These are phyloP conservation scores for Philhelius pedissequus DNA, from an alignment of 2,888 invertebrate species.

Conservation along the genomic window DNA sequence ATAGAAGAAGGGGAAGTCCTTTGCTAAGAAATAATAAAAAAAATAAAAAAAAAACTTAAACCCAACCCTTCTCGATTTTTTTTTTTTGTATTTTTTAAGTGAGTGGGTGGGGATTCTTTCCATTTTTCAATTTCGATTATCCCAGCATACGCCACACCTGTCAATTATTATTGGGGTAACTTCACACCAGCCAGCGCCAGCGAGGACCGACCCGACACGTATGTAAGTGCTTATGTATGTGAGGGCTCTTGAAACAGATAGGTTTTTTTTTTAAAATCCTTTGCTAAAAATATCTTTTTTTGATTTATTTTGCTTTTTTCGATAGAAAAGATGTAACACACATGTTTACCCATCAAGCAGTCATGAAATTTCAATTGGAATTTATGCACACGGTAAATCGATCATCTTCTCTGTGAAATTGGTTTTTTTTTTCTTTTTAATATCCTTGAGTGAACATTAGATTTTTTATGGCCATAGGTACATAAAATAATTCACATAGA, in stretches of 20 bases:
- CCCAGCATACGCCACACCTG: constrained; percentile 66
- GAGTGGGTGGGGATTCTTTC: constrained; percentile 19
- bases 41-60: not conserved
- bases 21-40: no score
- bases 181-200: constrained; percentile 23
- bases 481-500: not conserved
- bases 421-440: constrained; percentile 39
- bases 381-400: constrained; percentile 51
- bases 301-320: constrained; percentile 1
- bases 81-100: not conserved
- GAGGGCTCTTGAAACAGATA: constrained; percentile 1
- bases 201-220: not conserved
- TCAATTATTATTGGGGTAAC: constrained; percentile 63
- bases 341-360: constrained; percentile 53
- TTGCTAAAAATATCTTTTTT: not conserved
- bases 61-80: not conserved
- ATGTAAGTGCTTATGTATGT: constrained; percentile 17
- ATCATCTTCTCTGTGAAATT: constrained; percentile 52
- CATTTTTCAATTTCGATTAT: constrained; percentile 68
- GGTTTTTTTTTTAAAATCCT: constrained; percentile 15
- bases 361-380: constrained; percentile 58
- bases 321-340: constrained; percentile 29
- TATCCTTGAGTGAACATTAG: constrained; percentile 25
- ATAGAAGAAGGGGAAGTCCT: constrained; percentile 9
- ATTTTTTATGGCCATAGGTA: not conserved